phyloP scores from a whole-genome alignment of 2,888 invertebrate genomes.

The Acrocyrtus sp. region DNA sequence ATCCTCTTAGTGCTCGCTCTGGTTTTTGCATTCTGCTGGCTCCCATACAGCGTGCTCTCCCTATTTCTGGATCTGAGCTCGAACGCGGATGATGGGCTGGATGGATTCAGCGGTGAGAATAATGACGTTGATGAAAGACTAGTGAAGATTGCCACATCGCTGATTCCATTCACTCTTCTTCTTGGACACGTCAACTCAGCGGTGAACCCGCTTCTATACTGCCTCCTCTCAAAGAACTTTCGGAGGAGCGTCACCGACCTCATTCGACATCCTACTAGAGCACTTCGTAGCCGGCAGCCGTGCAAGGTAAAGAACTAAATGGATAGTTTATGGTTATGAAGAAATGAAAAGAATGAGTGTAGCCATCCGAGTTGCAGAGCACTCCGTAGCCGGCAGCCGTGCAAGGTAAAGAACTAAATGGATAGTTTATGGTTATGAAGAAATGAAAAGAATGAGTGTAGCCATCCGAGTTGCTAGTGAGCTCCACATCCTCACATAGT shows the following conservation, averaged over 20 bases:
- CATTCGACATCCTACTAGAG: constrained; percentile 65
- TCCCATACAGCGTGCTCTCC: constrained; percentile 79
- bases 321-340: neutral
- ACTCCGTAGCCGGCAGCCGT: constrained; percentile 63
- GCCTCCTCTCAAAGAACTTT: constrained; percentile 79
- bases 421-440: neutral
- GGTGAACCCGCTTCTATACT: constrained; percentile 80
- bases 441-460: too few species aligned
- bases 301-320: constrained; percentile 64
- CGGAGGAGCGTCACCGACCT: constrained; percentile 75
- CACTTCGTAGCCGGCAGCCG: constrained; percentile 62
- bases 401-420: constrained; percentile 64
- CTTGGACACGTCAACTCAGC: constrained; percentile 82
- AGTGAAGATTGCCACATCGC: constrained; percentile 39
- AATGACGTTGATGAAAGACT: constrained; percentile 65
- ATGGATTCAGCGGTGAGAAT: constrained; percentile 17
- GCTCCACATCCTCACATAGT: too few species aligned
- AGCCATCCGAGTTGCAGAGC: too few species aligned
- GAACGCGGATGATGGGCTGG: constrained; percentile 57
- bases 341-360: too few species aligned
- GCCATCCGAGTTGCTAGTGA: too few species aligned
- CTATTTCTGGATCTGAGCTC: constrained; percentile 73
- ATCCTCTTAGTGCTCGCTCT: constrained; percentile 78
- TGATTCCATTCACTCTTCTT: constrained; percentile 74
- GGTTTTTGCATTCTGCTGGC: constrained; percentile 81